Percentiles rank a stretch among this genome's conserved stretches.
Evolutionary conservation across 2,888 invertebrate genomes (phyloP).

Genomic region (Hypselothyrea guttata): DNA sequence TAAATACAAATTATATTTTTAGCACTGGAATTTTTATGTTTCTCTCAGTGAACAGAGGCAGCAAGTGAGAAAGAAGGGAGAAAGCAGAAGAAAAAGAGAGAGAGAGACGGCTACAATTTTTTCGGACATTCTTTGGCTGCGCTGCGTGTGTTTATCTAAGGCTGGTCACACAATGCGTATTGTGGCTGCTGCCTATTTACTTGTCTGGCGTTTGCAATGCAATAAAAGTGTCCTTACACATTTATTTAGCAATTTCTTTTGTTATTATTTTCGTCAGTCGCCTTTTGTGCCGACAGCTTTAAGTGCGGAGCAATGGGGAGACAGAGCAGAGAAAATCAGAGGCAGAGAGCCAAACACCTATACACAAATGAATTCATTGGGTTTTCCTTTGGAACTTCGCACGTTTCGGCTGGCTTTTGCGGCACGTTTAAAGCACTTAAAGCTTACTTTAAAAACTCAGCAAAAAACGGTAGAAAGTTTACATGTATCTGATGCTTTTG

Average conservation of each 20-base stretch:
- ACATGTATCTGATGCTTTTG: conserved; percentile 57
- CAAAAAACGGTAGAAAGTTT: too few relatives aligned
- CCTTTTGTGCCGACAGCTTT: conserved; percentile 54
- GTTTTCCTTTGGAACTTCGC: conserved; percentile 8
- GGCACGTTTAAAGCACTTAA: conserved; percentile 14
- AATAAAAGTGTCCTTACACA: conserved; percentile 78
- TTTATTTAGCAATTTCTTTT: conserved; percentile 78
- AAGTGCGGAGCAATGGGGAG: too few relatives aligned
- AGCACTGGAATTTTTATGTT: too few relatives aligned
- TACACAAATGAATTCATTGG: conserved; percentile 56
- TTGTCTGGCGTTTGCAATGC: conserved; percentile 65
- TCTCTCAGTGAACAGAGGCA: too few relatives aligned
- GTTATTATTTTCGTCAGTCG: conserved; percentile 69
- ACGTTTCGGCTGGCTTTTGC: not conserved
- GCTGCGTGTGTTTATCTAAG: conserved; percentile 55
- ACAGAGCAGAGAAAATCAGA: too few relatives aligned
- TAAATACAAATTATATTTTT: too few relatives aligned
- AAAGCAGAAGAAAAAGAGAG: too few relatives aligned
- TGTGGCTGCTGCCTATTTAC: conserved; percentile 66
- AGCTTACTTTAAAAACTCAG: conserved; percentile 50
- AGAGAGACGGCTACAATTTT: too few relatives aligned
- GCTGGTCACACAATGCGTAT: conserved; percentile 61
- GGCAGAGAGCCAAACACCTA: conserved; percentile 6
- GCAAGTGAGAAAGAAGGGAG: too few relatives aligned
- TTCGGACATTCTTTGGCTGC: not conserved